A percentile compares a stretch with the other conserved stretches of the same genome.
These are phyloP conservation scores for Anoura caudifer DNA, from an alignment of 2,113 vertebrate species.

Conservation along the genomic window DNA sequence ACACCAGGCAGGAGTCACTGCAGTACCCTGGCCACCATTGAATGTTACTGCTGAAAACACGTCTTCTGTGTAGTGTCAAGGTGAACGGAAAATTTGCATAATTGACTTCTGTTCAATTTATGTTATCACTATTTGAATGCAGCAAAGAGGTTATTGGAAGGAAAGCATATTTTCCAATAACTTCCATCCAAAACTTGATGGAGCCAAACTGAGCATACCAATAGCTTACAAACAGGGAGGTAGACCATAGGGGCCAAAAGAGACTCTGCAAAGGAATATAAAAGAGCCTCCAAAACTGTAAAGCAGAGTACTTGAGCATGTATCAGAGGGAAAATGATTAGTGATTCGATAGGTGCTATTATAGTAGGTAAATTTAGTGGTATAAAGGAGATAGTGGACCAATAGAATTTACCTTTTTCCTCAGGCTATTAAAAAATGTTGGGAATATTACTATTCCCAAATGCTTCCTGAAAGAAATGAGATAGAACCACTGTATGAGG, in stretches of 20 bases:
- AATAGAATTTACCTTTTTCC: constrained; percentile 1
- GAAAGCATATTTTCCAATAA: background rate
- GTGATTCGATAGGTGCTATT: background rate
- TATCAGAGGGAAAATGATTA: background rate
- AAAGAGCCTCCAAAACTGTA: background rate
- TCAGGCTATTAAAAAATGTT: background rate
- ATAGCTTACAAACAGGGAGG: background rate
- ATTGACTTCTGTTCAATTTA: constrained; percentile 17
- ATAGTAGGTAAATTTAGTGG: background rate
- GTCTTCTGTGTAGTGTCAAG: background rate
- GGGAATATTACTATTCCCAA: background rate
- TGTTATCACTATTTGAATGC: background rate
- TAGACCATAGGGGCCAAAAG: background rate
- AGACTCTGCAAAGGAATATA: background rate
- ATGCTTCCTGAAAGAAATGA: background rate
- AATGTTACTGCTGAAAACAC: background rate
- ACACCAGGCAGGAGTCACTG: background rate
- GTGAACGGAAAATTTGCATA: background rate
- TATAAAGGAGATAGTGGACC: background rate
- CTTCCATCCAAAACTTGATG: background rate
- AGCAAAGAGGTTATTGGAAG: background rate
- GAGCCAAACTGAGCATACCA: background rate
- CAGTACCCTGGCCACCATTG: background rate
- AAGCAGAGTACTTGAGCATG: background rate
- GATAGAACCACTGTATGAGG: background rate